Base-by-base conservation (phyloP, 1,140 invertebrate species). In the Tenebrio molitor region DNA sequence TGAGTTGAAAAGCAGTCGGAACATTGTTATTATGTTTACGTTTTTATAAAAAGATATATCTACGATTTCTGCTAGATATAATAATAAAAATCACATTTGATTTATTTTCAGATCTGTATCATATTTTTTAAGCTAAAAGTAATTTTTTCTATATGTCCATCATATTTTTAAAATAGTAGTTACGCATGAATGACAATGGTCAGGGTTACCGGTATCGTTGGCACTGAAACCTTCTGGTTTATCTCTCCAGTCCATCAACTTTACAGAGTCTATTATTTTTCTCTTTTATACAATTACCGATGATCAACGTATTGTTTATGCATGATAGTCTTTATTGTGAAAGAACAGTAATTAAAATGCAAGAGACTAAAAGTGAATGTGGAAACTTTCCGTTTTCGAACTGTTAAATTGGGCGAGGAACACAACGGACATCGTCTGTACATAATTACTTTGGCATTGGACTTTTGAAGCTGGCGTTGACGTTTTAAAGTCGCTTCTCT, bases 101-200 rank as follows among this genome's bases (percentile, higher is more conserved):
- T n/a, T n/a, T n/a, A n/a, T n/a, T n/a, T n/a, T n/a, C n/a, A n/a
- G n/a, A n/a, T n/a, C n/a, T n/a, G n/a, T n/a, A n/a, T n/a, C n/a
- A n/a, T n/a, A n/a, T n/a, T n/a, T n/a, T n/a, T n/a, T n/a, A n/a
- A n/a, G n/a, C n/a, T n/a, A n/a, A n/a, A n/a, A n/a, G n/a, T n/a
- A n/a, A n/a, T n/a, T n/a, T n/a, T n/a, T n/a, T n/a, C n/a, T n/a
- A n/a, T n/a, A n/a, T n/a, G n/a, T n/a, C n/a, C n/a, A n/a, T n/a
- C n/a, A n/a, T n/a, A n/a, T n/a, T n/a, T n/a, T n/a, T n/a, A n/a
- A n/a, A n/a, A n/a, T n/a, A n/a, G n/a, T n/a, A n/a, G 6, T 1
- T 58, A 58, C 29, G 50, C 50, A 58, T 58, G 50, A 58, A 58
- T 58, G 23, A 14, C n/a, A 58, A 58, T 23, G 50, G 50, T 58